These are phyloP conservation scores for Metridium senile DNA, from an alignment of 92 coral and sea anemone genomes.

Conservation along the genomic window DNA sequence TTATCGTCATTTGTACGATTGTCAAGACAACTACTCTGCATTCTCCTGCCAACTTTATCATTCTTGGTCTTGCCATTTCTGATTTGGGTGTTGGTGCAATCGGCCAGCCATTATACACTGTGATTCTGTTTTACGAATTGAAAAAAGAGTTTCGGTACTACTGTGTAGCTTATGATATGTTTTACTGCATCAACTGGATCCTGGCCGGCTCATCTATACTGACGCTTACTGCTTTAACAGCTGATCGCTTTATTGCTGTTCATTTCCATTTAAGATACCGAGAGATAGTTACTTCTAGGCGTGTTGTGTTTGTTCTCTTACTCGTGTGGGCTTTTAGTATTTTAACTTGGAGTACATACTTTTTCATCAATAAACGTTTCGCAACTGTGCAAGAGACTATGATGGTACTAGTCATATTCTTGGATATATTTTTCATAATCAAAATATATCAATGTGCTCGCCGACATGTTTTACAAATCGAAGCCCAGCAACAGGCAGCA, in stretches of 20 bases:
- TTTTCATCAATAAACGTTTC: neutral
- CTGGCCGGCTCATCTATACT: neutral
- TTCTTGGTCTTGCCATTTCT: slow-evolving; percentile 18
- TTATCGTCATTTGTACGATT: slow-evolving; percentile 8
- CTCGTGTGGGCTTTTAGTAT: slow-evolving; percentile 2
- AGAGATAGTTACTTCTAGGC: slow-evolving; percentile 5
- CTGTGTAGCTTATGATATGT: neutral
- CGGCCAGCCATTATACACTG: neutral
- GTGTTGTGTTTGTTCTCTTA: slow-evolving; percentile 1
- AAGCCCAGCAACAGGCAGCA: slow-evolving; percentile 14
- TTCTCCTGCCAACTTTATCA: slow-evolving; percentile 8
- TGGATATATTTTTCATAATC: slow-evolving; percentile 4
- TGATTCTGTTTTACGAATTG: neutral
- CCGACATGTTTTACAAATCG: slow-evolving; percentile 23
- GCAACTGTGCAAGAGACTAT: neutral
- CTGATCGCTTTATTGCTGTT: slow-evolving; percentile 20
- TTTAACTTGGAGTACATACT: neutral
- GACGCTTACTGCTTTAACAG: slow-evolving; percentile 7
- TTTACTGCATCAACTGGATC: slow-evolving; percentile 3
- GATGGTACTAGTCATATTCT: neutral
- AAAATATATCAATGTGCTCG: slow-evolving; percentile 3
- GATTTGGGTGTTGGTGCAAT: slow-evolving; percentile 21
- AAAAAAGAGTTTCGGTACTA: neutral
- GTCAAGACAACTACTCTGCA: slow-evolving; percentile 9
- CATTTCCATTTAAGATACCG: slow-evolving; percentile 17